Percentiles rank a stretch among this genome's conserved stretches.
phyloP scores from a whole-genome alignment of 2,888 invertebrate species.

The Synergus gifuensis region DNA sequence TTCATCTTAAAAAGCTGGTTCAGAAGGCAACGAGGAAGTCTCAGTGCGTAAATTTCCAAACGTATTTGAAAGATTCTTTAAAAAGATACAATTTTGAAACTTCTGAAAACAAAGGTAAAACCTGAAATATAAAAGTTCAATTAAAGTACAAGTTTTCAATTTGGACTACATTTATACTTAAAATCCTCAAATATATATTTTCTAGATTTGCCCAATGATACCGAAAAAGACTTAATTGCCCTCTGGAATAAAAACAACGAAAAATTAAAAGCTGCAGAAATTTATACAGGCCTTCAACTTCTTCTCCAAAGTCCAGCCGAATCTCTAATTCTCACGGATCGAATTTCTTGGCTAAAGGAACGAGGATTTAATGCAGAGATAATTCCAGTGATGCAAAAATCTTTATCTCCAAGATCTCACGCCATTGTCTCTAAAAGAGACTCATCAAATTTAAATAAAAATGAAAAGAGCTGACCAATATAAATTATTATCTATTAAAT shows the following conservation, averaged over 20 bases:
- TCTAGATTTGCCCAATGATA: conserved; percentile 42
- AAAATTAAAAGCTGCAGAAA: conserved; percentile 64
- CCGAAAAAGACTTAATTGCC: conserved; percentile 56
- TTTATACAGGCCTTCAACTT: conserved; percentile 72
- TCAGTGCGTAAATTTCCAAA: conserved; percentile 68
- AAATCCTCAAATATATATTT: not conserved
- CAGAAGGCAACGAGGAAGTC: conserved; percentile 72
- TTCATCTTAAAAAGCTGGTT: conserved; percentile 65
- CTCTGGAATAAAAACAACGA: conserved; percentile 65
- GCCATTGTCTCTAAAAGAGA: conserved; percentile 66
- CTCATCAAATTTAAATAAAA: not conserved
- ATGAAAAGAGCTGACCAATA: not conserved
- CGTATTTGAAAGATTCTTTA: conserved; percentile 67
- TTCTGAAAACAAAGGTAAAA: conserved; percentile 41
- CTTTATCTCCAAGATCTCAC: conserved; percentile 70
- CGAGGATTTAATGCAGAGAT: conserved; percentile 61
- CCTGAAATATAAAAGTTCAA: not conserved
- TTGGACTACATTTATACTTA: too few relatives aligned
- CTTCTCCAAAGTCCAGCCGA: conserved; percentile 72
- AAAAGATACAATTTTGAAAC: conserved; percentile 64
- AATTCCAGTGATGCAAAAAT: conserved; percentile 64
- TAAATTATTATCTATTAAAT: not conserved
- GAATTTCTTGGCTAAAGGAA: conserved; percentile 69
- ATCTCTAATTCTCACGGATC: conserved; percentile 69
- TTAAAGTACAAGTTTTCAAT: not conserved